Percentiles rank a stretch among this genome's conserved stretches.
Conservation (phyloP, 2,888 invertebrate species). For the Pseudolycoriella hygida region DNA sequence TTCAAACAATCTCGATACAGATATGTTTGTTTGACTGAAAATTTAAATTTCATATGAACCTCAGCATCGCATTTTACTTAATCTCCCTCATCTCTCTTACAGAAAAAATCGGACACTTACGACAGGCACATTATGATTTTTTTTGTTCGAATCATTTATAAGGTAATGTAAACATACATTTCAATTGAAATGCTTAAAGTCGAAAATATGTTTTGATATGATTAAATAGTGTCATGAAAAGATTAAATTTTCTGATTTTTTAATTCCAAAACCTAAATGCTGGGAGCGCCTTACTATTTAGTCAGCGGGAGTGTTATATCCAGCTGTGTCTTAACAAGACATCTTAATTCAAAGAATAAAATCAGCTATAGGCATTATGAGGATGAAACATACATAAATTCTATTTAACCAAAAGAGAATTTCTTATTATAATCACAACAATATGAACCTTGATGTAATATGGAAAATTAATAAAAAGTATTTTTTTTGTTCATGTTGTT, state of each 20-base stretch:
- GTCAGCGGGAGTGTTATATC: constrained; percentile 8
- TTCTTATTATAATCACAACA: too few species aligned
- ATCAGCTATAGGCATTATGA: background rate
- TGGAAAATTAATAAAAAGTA: too few species aligned
- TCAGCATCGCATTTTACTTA: too few species aligned
- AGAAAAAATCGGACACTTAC: too few species aligned
- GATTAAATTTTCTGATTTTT: constrained; percentile 5
- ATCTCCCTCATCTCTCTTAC: too few species aligned
- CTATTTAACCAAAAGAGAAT: too few species aligned
- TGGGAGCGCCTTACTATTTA: constrained; percentile 7
- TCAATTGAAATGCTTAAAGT: background rate
- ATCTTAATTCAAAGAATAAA: constrained; percentile 6
- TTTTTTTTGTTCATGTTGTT: too few species aligned
- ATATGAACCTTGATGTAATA: too few species aligned
- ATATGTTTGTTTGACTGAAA: too few species aligned
- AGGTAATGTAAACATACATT: background rate
- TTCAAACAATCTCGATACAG: too few species aligned
- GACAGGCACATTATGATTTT: too few species aligned
- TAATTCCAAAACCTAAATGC: constrained; percentile 1
- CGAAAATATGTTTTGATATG: constrained; percentile 5
- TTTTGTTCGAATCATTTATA: background rate
- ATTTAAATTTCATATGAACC: too few species aligned
- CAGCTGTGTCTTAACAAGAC: constrained; percentile 8
- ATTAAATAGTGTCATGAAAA: constrained; percentile 5
- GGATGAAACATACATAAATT: background rate